Evolutionary conservation across 2,113 vertebrate species (phyloP).

Genomic region (Oreochromis spilurus): DNA sequence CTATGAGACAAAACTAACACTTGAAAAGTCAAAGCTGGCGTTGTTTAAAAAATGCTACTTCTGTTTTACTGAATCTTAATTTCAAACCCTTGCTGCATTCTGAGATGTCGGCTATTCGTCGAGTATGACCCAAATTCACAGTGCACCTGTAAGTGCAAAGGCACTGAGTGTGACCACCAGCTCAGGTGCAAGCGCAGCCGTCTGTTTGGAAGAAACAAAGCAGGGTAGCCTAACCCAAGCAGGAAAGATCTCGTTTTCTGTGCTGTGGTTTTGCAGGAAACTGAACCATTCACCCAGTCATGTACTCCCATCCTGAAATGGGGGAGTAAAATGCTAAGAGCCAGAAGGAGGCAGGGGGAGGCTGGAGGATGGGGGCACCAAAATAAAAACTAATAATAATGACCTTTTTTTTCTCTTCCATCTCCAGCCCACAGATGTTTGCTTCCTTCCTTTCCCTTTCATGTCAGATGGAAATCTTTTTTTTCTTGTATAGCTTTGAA

Average conservation of each 20-base stretch:
- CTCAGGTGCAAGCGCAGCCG: constrained; percentile 44
- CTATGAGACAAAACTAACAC: constrained; percentile 45
- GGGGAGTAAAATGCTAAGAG: constrained; percentile 62
- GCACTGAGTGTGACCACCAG: neutral
- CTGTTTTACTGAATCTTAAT: neutral
- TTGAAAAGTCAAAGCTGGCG: constrained; percentile 28
- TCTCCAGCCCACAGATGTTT: constrained; percentile 63
- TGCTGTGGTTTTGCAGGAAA: constrained; percentile 68
- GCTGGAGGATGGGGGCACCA: constrained; percentile 39
- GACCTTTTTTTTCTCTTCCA: constrained; percentile 50
- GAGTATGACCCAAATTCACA: neutral
- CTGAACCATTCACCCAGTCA: constrained; percentile 64
- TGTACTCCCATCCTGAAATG: constrained; percentile 80
- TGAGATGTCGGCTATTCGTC: neutral
- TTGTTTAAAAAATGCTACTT: constrained; percentile 5
- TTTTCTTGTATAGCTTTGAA: constrained; percentile 38
- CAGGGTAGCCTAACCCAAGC: constrained; percentile 40
- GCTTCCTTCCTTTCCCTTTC: constrained; percentile 70
- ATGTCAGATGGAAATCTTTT: constrained; percentile 64
- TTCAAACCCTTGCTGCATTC: neutral
- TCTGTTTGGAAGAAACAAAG: constrained; percentile 37
- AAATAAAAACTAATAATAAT: constrained; percentile 74
- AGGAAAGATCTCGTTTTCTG: constrained; percentile 74
- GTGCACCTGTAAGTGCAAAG: neutral
- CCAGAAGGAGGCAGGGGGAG: constrained; percentile 40